Conservation (phyloP, 2,888 invertebrate genomes). For the Nomada flava region DNA sequence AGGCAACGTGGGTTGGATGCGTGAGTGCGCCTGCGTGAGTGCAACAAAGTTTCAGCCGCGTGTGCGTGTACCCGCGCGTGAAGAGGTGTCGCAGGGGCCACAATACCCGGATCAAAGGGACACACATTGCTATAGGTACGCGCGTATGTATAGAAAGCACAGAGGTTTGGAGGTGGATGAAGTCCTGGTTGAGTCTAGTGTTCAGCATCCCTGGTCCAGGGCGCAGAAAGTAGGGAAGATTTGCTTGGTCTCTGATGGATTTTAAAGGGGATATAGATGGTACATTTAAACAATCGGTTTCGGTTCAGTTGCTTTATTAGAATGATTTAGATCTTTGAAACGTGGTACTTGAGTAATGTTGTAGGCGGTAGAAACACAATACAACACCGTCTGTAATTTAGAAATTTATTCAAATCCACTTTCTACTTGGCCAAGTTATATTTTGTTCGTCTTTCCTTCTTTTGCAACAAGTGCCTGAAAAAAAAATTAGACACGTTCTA, state of each 20-base stretch:
- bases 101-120: conserved; percentile 55
- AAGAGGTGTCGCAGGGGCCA: conserved; percentile 66
- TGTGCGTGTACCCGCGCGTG: conserved; percentile 62
- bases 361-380: too few relatives aligned
- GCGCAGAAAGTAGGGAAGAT: background rate
- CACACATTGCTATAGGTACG: conserved; percentile 59
- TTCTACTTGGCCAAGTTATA: background rate
- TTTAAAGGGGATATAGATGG: too few relatives aligned
- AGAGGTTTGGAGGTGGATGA: conserved; percentile 3
- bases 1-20: conserved; percentile 67
- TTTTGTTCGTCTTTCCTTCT: background rate
- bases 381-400: too few relatives aligned
- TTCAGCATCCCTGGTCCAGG: background rate
- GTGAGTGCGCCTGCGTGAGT: conserved; percentile 67
- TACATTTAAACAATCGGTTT: background rate
- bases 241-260: background rate
- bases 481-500: background rate
- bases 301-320: background rate
- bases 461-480: background rate
- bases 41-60: conserved; percentile 60
- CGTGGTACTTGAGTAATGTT: too few relatives aligned
- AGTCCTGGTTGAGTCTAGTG: background rate
- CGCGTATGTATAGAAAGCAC: background rate
- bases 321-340: too few relatives aligned
- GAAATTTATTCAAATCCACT: background rate